A percentile compares a stretch with the other conserved stretches of the same genome.
phyloP scores from a whole-genome alignment of 2,113 vertebrate species.

The Macroglossus sobrinus region DNA sequence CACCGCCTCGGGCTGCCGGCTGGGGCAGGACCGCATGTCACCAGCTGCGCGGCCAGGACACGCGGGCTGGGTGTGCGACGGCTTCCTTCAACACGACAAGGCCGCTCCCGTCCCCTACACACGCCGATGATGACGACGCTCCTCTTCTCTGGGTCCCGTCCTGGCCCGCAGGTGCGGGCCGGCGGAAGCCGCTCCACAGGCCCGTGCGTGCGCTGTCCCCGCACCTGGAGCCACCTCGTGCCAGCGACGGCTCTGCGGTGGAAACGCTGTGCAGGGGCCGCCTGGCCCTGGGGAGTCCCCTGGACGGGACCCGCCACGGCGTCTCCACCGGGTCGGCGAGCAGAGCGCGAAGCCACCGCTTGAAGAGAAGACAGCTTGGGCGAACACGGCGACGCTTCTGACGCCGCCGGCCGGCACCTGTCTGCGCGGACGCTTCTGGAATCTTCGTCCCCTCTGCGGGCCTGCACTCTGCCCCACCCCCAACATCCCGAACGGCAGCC shows the following conservation, averaged over 20 bases:
- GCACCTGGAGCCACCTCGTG: fast-evolving
- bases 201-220: too few relatives aligned
- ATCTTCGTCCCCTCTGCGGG: fast-evolving
- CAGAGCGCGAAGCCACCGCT: not conserved
- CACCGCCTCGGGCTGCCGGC: too few relatives aligned
- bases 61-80: not conserved
- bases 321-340: not conserved
- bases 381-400: fast-evolving
- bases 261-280: not conserved
- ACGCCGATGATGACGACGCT: fast-evolving
- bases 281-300: fast-evolving
- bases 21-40: too few relatives aligned
- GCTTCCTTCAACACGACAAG: not conserved
- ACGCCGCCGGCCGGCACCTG: not conserved
- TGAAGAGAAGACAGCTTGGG: too few relatives aligned
- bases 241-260: not conserved
- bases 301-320: not conserved
- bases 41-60: too few relatives aligned
- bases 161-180: too few relatives aligned
- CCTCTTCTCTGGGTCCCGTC: not conserved
- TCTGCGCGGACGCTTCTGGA: too few relatives aligned
- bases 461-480: not conserved
- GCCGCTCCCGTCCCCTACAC: too few relatives aligned
- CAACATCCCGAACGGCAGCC: not conserved
- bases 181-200: fast-evolving